phyloP scores from a whole-genome alignment of 92 coral and sea anemone genomes.

The Chrysogorgia sp. region DNA sequence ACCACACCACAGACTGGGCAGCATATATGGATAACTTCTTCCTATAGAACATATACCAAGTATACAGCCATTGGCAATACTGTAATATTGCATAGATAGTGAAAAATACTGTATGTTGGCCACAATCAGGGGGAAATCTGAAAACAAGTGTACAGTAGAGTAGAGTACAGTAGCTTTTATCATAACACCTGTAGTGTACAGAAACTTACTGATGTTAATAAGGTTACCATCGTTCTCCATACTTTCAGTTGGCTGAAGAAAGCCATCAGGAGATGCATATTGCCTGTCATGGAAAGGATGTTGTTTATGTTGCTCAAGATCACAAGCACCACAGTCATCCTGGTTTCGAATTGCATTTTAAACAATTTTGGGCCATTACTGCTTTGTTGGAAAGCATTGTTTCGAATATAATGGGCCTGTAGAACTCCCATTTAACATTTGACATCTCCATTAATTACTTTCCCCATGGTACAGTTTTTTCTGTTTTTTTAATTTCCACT shows the following conservation, averaged over 20 bases:
- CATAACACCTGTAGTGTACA: not conserved
- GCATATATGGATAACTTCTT: too few relatives aligned
- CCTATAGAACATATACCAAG: too few relatives aligned
- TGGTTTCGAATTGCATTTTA: not conserved
- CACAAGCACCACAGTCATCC: slow-evolving; percentile 17
- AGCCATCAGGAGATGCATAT: slow-evolving; percentile 15
- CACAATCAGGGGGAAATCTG: too few relatives aligned
- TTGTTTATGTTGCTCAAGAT: slow-evolving; percentile 1
- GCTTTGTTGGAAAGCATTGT: slow-evolving; percentile 9
- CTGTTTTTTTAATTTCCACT: slow-evolving; percentile 23
- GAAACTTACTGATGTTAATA: slow-evolving; percentile 21
- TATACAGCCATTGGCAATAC: too few relatives aligned
- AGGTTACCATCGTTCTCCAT: slow-evolving; percentile 21
- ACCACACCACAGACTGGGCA: too few relatives aligned
- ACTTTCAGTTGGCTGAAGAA: slow-evolving; percentile 20
- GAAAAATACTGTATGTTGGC: too few relatives aligned
- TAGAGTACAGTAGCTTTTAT: not conserved
- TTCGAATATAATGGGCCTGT: slow-evolving; percentile 1
- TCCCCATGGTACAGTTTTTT: slow-evolving; percentile 7
- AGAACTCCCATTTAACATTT: slow-evolving; percentile 33
- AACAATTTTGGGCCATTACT: slow-evolving; percentile 1
- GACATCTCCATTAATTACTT: not conserved
- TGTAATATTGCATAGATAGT: too few relatives aligned
- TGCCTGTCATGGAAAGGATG: slow-evolving; percentile 28
- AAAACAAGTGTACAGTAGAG: not conserved